A percentile compares a stretch with the other conserved stretches of the same genome.
These are phyloP conservation scores for Lates calcarifer DNA, from an alignment of 2,113 vertebrate genomes.

Conservation along the genomic window DNA sequence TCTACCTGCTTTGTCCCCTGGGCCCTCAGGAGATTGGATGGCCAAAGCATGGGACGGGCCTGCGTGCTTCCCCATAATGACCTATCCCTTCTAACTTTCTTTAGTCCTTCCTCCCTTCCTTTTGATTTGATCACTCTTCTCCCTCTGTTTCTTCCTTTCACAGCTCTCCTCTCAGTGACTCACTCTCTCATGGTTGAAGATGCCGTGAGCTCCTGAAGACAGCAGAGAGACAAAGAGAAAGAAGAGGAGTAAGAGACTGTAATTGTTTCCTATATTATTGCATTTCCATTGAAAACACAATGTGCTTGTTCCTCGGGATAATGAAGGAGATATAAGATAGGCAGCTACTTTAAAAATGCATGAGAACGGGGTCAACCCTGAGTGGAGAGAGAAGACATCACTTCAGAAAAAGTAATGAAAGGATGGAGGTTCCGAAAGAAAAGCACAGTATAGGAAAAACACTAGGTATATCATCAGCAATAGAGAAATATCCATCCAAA, in stretches of 20 bases:
- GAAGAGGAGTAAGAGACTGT: slow-evolving; percentile 48
- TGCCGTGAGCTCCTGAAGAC: slow-evolving; percentile 65
- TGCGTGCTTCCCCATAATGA: slow-evolving; percentile 61
- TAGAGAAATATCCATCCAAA: slow-evolving; percentile 32
- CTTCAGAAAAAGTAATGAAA: slow-evolving; percentile 55
- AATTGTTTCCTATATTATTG: slow-evolving; percentile 66
- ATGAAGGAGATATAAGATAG: slow-evolving; percentile 64
- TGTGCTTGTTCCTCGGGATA: slow-evolving; percentile 40
- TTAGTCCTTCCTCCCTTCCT: slow-evolving; percentile 26
- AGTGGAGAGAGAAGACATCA: slow-evolving; percentile 38
- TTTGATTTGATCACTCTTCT: slow-evolving; percentile 41
- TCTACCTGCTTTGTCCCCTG: slow-evolving; percentile 54
- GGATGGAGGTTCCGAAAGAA: slow-evolving; percentile 42
- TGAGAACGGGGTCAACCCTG: slow-evolving; percentile 51
- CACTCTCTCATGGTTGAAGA: slow-evolving; percentile 67
- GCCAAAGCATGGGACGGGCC: slow-evolving; percentile 44
- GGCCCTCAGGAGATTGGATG: slow-evolving; percentile 59
- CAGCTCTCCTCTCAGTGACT: slow-evolving; percentile 61
- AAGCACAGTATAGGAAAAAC: slow-evolving; percentile 8
- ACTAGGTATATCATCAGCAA: slow-evolving; percentile 20
- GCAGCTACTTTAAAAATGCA: slow-evolving; percentile 67
- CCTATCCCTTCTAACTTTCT: slow-evolving; percentile 50
- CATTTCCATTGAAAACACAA: slow-evolving; percentile 57
- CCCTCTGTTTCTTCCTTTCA: slow-evolving; percentile 41
- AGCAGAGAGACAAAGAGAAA: slow-evolving; percentile 51